Evolutionary conservation across 2,113 vertebrate genomes (phyloP), one percentile per base, ranked within the genome.

Genomic region (Hyperoodon ampullatus): DNA sequence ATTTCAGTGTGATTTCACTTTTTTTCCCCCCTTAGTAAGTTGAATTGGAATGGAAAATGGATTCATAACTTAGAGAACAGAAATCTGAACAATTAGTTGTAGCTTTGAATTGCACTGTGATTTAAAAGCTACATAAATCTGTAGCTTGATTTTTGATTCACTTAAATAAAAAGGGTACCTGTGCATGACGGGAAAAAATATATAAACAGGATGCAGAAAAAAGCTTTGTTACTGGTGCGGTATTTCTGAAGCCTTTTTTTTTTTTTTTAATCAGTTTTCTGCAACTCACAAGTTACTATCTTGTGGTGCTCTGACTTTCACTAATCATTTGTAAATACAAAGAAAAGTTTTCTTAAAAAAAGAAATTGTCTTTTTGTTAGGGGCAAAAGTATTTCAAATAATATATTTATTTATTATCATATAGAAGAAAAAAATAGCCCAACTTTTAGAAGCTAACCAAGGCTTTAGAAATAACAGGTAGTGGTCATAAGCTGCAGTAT

Each of bases 221-320:
- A 50, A 30, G 19, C n/a, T 47, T 61, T 11, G 18, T 53, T 65
- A 39, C 28, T 93, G 44, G 42, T 92, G 68, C 84, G 75, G 39
- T 77, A 66, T 94, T 77, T 95, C 55, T 81, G 58, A 96, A 85
- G 8, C 35, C 6, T 95, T 88, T 80, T 60, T 75, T 87, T 80
- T 80, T 93, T 75, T 65, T 39, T 28, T 50, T 6, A 74, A 53
- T 89, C 0, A 1, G 30, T 95, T 96, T 90, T 91, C 30, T 91
- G 39, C 8, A 42, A 4, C 75, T 92, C 47, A 77, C 81, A 55
- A 81, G 47, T 55, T 68, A 61, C 47, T 33, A 65, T 88, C 33
- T 50, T 90, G 0, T 26, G 14, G 8, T 66, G 2, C 55, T 93
- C 74, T 93, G n/a, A 24, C 15, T n/a, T 68, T 93, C 47, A 50